Conservation (phyloP, 1,140 invertebrate genomes). For the Lepidurus couesii region DNA sequence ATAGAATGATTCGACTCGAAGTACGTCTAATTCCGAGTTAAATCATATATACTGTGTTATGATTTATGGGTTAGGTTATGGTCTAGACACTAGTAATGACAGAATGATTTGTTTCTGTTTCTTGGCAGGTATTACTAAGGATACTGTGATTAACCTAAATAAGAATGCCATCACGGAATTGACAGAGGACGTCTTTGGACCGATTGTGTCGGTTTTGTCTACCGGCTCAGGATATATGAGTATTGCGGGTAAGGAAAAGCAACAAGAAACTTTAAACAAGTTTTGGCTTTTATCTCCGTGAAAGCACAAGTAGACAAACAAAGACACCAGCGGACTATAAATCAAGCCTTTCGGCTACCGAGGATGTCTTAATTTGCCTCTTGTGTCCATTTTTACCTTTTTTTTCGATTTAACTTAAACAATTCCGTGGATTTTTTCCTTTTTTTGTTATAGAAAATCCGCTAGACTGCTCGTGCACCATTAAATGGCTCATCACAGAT, state of each 20-base stretch:
- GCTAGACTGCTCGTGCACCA: conserved; percentile 13
- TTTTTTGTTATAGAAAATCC: neutral
- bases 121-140: neutral
- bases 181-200: neutral
- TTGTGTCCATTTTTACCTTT: neutral
- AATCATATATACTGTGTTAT: too few species aligned
- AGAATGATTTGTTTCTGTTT: neutral
- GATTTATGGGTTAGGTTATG: too few species aligned
- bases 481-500: conserved; percentile 10
- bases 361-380: neutral
- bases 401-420: neutral
- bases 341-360: neutral
- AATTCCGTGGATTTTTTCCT: neutral
- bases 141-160: neutral
- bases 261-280: neutral
- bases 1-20: too few species aligned
- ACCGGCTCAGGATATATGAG: neutral
- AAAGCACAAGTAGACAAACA: neutral
- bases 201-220: neutral
- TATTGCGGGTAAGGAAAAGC: neutral
- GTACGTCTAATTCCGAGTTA: too few species aligned
- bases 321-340: neutral
- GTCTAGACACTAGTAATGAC: too few species aligned
- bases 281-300: neutral
- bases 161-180: neutral